phyloP scores from a whole-genome alignment of 2,797 vertebrate genomes.

The Rhabdomys pumilio region DNA sequence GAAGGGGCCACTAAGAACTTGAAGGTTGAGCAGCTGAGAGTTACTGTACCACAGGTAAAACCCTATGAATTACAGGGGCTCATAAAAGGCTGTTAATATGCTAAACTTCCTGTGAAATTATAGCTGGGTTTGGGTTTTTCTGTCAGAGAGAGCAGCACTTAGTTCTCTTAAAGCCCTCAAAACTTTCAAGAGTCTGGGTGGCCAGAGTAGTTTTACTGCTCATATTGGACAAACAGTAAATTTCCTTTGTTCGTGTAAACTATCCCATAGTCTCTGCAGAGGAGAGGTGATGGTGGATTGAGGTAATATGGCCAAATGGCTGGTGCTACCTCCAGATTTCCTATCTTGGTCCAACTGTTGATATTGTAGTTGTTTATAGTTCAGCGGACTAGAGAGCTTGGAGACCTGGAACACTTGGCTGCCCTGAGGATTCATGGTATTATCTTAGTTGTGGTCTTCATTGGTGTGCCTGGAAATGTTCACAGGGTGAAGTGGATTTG shows the following conservation, averaged over 20 bases:
- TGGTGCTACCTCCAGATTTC: neutral
- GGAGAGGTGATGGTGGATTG: neutral
- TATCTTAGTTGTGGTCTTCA: neutral
- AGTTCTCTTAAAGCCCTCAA: neutral
- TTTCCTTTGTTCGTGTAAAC: neutral
- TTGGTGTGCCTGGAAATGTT: neutral
- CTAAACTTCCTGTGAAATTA: neutral
- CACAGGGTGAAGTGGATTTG: neutral
- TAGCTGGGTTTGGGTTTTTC: conserved; percentile 13
- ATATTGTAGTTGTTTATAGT: neutral
- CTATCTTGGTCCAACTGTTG: neutral
- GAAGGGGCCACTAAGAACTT: neutral
- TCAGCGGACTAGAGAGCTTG: neutral
- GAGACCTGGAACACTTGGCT: neutral
- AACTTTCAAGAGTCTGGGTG: conserved; percentile 17
- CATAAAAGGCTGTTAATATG: neutral
- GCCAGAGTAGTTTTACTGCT: neutral
- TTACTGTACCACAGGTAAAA: neutral
- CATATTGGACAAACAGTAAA: neutral
- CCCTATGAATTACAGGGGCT: neutral
- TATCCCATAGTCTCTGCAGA: neutral
- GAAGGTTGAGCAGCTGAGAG: neutral
- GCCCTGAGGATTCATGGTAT: neutral
- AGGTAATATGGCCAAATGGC: neutral
- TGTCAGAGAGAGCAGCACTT: neutral